Percentiles rank a stretch among this genome's conserved stretches.
These are phyloP conservation scores for Prunella fulvescens DNA, from an alignment of 2,113 vertebrate species.

Conservation along the genomic window DNA sequence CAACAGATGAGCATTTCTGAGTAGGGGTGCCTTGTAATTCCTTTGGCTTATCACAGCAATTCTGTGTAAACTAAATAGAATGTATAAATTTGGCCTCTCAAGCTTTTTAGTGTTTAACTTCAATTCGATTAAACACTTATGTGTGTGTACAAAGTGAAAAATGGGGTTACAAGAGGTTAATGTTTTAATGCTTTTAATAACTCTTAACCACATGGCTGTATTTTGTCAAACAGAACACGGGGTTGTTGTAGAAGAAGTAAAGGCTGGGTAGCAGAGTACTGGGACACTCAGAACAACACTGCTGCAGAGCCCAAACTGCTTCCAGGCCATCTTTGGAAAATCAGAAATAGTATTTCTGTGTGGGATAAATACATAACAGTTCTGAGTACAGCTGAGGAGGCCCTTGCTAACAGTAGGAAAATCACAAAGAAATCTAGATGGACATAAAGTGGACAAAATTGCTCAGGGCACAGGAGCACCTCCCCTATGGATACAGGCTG, in stretches of 20 bases:
- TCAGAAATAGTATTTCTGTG: neutral
- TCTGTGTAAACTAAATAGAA: slow-evolving; percentile 64
- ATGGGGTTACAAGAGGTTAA: slow-evolving; percentile 78
- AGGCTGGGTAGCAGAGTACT: neutral
- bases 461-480: neutral
- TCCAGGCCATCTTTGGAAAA: slow-evolving; percentile 33
- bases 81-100: slow-evolving; percentile 64
- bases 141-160: slow-evolving; percentile 73
- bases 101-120: slow-evolving; percentile 74
- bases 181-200: slow-evolving; percentile 80
- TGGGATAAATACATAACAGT: neutral
- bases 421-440: neutral
- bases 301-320: neutral
- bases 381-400: neutral
- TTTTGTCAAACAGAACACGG: slow-evolving; percentile 70
- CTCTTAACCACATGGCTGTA: slow-evolving; percentile 69
- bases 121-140: slow-evolving; percentile 74
- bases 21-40: slow-evolving; percentile 24
- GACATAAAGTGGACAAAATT: neutral
- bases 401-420: neutral
- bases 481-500: neutral
- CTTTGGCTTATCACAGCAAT: slow-evolving; percentile 58
- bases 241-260: slow-evolving; percentile 47
- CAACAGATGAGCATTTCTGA: slow-evolving; percentile 26
- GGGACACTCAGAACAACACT: neutral